phyloP scores from a whole-genome alignment of 2,113 vertebrate species.

The Coreoperca whiteheadi region DNA sequence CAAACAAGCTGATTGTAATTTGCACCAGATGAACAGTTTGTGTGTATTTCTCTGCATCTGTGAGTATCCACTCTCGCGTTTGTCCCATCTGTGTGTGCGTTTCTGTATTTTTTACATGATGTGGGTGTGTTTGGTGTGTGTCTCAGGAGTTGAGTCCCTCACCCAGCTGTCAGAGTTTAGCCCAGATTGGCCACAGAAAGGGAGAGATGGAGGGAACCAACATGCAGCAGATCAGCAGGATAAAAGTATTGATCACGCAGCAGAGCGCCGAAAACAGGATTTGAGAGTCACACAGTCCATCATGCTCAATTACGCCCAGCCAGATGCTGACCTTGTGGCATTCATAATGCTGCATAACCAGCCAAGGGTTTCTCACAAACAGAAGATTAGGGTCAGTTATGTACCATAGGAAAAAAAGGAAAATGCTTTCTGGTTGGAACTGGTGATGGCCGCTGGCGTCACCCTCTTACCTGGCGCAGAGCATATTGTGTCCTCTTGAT shows the following conservation, averaged over 20 bases:
- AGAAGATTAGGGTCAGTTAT: slow-evolving; percentile 73
- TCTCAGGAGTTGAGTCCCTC: slow-evolving; percentile 30
- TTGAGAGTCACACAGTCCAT: slow-evolving; percentile 48
- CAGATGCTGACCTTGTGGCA: slow-evolving; percentile 66
- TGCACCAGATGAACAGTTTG: neutral
- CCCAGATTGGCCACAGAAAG: slow-evolving; percentile 20
- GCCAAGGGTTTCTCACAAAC: slow-evolving; percentile 47
- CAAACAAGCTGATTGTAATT: slow-evolving; percentile 2
- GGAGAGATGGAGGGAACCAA: neutral
- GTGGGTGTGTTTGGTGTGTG: slow-evolving; percentile 16
- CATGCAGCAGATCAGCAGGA: slow-evolving; percentile 34
- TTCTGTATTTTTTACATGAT: neutral
- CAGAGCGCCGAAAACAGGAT: slow-evolving; percentile 17
- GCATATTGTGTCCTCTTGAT: slow-evolving; percentile 28
- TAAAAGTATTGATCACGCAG: slow-evolving; percentile 65
- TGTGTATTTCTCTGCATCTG: slow-evolving; percentile 17
- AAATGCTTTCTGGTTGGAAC: neutral
- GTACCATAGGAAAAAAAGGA: slow-evolving; percentile 23
- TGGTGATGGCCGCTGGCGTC: neutral
- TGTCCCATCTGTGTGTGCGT: slow-evolving; percentile 29
- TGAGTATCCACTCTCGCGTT: neutral
- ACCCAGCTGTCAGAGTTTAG: slow-evolving; percentile 50
- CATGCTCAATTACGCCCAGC: slow-evolving; percentile 54
- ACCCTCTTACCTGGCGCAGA: slow-evolving; percentile 43
- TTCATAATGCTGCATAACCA: slow-evolving; percentile 54